Conservation (phyloP, 2,113 vertebrate genomes). For the Geococcyx californianus region DNA sequence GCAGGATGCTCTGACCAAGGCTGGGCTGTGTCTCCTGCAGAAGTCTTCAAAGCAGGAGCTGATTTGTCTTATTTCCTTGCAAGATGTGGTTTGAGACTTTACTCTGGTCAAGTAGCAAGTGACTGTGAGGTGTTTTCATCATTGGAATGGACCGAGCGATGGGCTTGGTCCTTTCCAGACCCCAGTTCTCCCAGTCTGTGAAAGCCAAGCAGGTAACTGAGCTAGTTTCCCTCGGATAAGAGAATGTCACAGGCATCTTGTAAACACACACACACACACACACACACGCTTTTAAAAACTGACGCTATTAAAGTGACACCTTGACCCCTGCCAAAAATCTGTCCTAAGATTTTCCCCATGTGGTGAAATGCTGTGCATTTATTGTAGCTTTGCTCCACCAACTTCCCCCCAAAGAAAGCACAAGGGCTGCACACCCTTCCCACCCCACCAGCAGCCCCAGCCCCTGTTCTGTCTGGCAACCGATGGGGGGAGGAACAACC, state of each 20-base stretch:
- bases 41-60: neutral
- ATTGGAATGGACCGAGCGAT: rapidly evolving
- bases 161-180: neutral
- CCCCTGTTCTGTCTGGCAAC: neutral
- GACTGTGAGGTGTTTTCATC: neutral
- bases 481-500: neutral
- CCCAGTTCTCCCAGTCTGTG: rapidly evolving
- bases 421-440: neutral
- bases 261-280: neutral
- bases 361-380: neutral
- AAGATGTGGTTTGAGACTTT: neutral
- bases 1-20: rapidly evolving
- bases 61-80: neutral
- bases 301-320: rapidly evolving
- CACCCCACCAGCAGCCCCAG: neutral
- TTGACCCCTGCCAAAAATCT: neutral
- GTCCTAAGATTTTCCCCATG: neutral
- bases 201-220: neutral
- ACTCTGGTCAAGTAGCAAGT: neutral
- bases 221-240: neutral
- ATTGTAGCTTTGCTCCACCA: neutral
- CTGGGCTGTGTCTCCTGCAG: neutral
- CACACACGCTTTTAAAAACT: neutral
- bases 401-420: rapidly evolving
- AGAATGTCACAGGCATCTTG: neutral